phyloP scores from a whole-genome alignment of 2,797 vertebrate species.

The Leptodactylus fallax region DNA sequence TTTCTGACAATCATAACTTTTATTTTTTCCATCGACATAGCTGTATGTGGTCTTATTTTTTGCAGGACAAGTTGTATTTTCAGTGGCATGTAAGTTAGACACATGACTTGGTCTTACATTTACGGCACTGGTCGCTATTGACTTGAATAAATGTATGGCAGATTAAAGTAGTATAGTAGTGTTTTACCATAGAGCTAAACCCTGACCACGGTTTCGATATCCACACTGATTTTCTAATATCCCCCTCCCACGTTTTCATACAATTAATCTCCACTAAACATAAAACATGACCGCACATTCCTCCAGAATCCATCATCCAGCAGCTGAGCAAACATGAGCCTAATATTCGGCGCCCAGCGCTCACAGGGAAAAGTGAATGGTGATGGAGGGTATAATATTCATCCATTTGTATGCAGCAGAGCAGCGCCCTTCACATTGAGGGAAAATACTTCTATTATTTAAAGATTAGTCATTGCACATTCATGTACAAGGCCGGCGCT shows the following conservation, averaged over 20 bases:
- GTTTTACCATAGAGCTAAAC: not conserved
- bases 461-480: constrained; percentile 42
- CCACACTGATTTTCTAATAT: too few species aligned
- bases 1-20: too few species aligned
- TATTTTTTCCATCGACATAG: too few species aligned
- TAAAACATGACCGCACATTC: not conserved
- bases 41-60: too few species aligned
- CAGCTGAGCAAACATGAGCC: not conserved
- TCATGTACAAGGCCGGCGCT: not conserved
- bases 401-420: constrained; percentile 17
- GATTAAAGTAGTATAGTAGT: too few species aligned
- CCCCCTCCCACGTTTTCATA: not conserved
- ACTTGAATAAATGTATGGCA: too few species aligned
- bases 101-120: too few species aligned
- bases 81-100: too few species aligned
- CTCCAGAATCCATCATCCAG: not conserved
- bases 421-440: constrained; percentile 10
- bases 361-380: not conserved
- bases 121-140: too few species aligned
- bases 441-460: constrained; percentile 40
- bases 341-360: not conserved
- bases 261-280: not conserved
- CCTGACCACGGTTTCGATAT: too few species aligned
- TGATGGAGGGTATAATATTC: not conserved
- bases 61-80: too few species aligned